phyloP scores from a whole-genome alignment of 92 coral and sea anemone genomes.

The Nematostella vectensis region DNA sequence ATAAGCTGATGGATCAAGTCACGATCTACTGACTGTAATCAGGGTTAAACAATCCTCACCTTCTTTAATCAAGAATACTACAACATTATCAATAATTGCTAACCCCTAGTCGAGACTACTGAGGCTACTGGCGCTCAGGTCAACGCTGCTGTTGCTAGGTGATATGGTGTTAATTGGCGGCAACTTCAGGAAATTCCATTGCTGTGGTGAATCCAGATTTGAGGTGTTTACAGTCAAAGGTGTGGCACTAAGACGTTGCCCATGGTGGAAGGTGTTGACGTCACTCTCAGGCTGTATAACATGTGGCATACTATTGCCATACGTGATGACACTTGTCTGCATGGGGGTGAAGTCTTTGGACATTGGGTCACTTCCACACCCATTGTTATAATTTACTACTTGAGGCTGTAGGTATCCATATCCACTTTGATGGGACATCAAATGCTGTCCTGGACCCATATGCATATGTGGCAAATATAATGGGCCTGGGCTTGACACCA shows the following conservation, averaged over 20 bases:
- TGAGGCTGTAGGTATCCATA: constrained; percentile 4
- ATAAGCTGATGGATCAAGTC: too few relatives aligned
- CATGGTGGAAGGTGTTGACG: background rate
- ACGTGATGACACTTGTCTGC: constrained; percentile 5
- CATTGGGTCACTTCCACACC: constrained; percentile 3
- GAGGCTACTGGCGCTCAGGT: constrained; percentile 30
- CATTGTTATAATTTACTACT: background rate
- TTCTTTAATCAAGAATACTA: too few relatives aligned
- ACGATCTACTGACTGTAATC: too few relatives aligned
- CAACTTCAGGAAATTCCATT: constrained; percentile 60
- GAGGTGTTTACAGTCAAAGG: constrained; percentile 19
- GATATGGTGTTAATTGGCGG: constrained; percentile 72
- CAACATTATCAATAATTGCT: too few relatives aligned
- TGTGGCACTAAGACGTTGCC: constrained; percentile 12
- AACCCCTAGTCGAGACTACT: constrained; percentile 23
- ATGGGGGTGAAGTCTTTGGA: constrained; percentile 3
- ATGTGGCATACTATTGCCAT: background rate
- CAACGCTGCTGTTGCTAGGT: constrained; percentile 42
- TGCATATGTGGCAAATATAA: constrained; percentile 51
- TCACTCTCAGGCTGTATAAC: constrained; percentile 9
- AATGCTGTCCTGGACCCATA: constrained; percentile 40
- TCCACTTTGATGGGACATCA: constrained; percentile 1
- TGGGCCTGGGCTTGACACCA: constrained; percentile 47
- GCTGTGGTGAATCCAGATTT: constrained; percentile 58
- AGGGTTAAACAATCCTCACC: too few relatives aligned